Evolutionary conservation across 2,113 vertebrate species (phyloP), one percentile per base, ranked within the genome.

Genomic region (Pogonocichla stellata): DNA sequence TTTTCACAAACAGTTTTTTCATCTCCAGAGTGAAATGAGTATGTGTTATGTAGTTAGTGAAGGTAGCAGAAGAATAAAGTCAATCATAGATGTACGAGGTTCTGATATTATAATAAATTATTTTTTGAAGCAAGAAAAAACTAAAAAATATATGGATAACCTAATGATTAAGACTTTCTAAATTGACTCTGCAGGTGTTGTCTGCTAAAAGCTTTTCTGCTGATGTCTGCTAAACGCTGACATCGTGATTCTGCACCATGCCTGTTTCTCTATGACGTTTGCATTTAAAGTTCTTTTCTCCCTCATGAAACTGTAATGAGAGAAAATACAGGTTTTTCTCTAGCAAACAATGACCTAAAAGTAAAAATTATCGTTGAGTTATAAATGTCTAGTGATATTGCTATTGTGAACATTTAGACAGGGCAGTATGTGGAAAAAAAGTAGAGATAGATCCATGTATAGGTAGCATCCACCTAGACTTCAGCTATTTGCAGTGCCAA

Each of bases 171-270:
- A 14, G 14, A 18, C 6, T 65, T 64, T 66, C 15, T 40, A 56
- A 65, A 56, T 74, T 78, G 12, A 64, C 70, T 73, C 34, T 61
- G 51, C 24, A 74, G 16, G 31, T 45, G 3, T 8, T 47, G 7
- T 40, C 12, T 81, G 26, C 20, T 71, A 34, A 71, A 66, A 62
- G 4, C 10, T 81, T 78, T 56, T 9, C 66, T 10, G 5, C 8
- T 69, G 19, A 57, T 79, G 3, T 22, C 25, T 56, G 19, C 11
- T 64, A 89, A 73, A 45, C 2, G 7, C 19, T 79, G 60, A 8
- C 51, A 20, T 17, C 0, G 5, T 10, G 2, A 18, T 73, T 88
- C 50, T 48, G 15, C 1, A 2, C 6, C 8, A 3, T 51, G 9
- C 6, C 16, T 67, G 8, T 81, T 74, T 65, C 28, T 53, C n/a